Conservation (phyloP, 2,113 vertebrate genomes). For the Apodemus sylvaticus region DNA sequence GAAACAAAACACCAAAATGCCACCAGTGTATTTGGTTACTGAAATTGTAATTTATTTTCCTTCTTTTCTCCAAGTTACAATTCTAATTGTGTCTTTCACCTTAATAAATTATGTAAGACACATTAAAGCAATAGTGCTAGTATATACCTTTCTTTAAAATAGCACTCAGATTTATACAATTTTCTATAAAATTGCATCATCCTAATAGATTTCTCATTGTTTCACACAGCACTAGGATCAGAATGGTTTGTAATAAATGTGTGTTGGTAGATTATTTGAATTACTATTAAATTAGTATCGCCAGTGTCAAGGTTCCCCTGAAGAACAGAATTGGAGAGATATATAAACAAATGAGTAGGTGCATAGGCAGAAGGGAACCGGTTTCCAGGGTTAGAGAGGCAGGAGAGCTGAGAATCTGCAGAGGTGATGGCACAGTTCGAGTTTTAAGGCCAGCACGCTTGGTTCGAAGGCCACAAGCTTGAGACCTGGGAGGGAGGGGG, state of each 20-base stretch:
- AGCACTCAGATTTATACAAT: not conserved
- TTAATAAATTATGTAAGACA: not conserved
- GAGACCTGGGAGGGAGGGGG: too few species aligned
- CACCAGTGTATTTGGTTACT: not conserved
- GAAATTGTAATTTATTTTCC: slow-evolving; percentile 2
- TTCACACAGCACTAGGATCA: not conserved
- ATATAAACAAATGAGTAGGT: not conserved
- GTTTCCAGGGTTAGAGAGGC: not conserved
- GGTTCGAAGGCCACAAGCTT: not conserved
- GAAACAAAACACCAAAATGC: not conserved
- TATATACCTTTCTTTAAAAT: slow-evolving; percentile 8
- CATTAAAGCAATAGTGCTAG: not conserved
- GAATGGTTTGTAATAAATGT: not conserved
- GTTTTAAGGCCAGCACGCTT: not conserved
- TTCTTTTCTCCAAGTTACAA: not conserved
- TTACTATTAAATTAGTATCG: slow-evolving; percentile 36
- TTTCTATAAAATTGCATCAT: not conserved
- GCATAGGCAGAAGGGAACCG: not conserved
- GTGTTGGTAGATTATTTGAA: slow-evolving; percentile 20
- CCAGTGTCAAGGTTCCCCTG: not conserved
- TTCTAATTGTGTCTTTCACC: slow-evolving; percentile 4
- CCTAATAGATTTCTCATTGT: not conserved
- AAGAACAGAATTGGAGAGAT: not conserved
- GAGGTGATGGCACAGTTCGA: not conserved
- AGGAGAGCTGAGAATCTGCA: not conserved